These are phyloP conservation scores for Biston stratarius DNA, from an alignment of 2,888 invertebrate species.

Conservation along the genomic window DNA sequence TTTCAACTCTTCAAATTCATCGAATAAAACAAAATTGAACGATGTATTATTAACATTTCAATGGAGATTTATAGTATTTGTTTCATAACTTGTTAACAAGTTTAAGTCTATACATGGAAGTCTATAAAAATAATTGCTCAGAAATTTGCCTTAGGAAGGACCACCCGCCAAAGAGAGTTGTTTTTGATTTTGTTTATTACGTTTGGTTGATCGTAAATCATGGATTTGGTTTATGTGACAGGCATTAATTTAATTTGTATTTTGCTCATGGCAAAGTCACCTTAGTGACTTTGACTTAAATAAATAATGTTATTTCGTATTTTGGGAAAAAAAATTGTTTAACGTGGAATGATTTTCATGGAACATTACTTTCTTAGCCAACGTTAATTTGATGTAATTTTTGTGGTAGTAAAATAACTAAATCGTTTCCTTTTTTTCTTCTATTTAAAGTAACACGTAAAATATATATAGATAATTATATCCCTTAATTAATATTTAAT, in stretches of 20 bases:
- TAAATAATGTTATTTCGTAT: background rate
- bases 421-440: too few species aligned
- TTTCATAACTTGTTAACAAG: constrained; percentile 52
- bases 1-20: constrained; percentile 42
- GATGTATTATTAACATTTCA: constrained; percentile 65
- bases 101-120: constrained; percentile 53
- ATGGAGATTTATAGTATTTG: constrained; percentile 69
- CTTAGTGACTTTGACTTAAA: constrained; percentile 8
- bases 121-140: constrained; percentile 60
- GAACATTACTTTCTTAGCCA: too few species aligned
- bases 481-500: too few species aligned
- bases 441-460: too few species aligned
- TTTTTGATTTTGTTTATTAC: constrained; percentile 36
- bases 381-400: background rate
- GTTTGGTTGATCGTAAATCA: constrained; percentile 34
- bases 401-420: background rate
- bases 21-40: constrained; percentile 44
- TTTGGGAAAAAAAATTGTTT: background rate
- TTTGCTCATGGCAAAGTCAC: constrained; percentile 35
- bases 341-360: too few species aligned
- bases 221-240: constrained; percentile 24
- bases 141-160: constrained; percentile 55
- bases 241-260: constrained; percentile 39
- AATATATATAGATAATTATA: too few species aligned
- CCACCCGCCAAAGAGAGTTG: constrained; percentile 54